These are phyloP conservation scores for Drosophila gunungcola DNA, from an alignment of 1,140 invertebrate species.

Conservation along the genomic window DNA sequence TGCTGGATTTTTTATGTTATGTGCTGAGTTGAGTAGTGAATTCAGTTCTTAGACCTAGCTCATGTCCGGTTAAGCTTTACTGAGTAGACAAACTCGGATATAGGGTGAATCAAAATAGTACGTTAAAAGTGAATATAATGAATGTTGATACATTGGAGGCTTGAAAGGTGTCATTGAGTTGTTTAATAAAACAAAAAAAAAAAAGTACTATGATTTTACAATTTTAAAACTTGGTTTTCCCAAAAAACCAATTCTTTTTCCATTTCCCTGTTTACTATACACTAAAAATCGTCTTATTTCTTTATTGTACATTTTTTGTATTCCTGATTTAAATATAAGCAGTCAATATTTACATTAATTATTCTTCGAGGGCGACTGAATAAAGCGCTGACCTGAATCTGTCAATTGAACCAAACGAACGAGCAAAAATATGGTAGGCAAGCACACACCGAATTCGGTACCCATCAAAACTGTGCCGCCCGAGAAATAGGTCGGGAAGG, in stretches of 20 bases:
- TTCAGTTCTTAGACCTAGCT: constrained; percentile 2
- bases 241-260: too few relatives aligned
- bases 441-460: constrained; percentile 19
- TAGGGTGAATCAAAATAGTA: background rate
- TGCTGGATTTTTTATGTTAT: background rate
- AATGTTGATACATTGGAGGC: too few relatives aligned
- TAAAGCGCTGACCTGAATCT: constrained; percentile 73
- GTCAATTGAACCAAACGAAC: constrained; percentile 67
- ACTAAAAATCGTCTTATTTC: too few relatives aligned
- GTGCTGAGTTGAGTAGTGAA: constrained; percentile 8
- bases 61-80: background rate
- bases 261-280: too few relatives aligned
- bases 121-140: too few relatives aligned
- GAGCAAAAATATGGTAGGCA: constrained; percentile 19
- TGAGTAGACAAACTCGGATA: background rate
- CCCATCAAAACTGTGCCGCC: constrained; percentile 53
- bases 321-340: too few relatives aligned
- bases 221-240: too few relatives aligned
- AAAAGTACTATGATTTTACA: too few relatives aligned
- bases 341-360: background rate
- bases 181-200: too few relatives aligned
- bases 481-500: constrained; percentile 13
- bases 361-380: constrained; percentile 1
- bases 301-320: too few relatives aligned
- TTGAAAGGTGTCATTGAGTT: too few relatives aligned